Evolutionary conservation across 2,113 vertebrate genomes (phyloP).

Genomic region (Pomatostomus ruficeps): DNA sequence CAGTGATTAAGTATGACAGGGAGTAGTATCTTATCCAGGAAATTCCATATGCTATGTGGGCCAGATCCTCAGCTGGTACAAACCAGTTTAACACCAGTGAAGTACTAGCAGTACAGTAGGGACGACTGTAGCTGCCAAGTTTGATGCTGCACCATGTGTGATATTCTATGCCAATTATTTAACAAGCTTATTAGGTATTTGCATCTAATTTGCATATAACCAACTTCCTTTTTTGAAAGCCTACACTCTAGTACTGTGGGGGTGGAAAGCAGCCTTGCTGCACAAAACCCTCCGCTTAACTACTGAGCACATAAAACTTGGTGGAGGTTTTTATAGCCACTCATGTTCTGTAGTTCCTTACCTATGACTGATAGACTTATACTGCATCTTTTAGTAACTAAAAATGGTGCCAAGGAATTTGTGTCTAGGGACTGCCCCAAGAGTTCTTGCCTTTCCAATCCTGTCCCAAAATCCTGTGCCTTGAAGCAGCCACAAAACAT

Average conservation of each 20-base stretch:
- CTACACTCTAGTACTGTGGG: not conserved
- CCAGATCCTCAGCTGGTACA: conserved; percentile 29
- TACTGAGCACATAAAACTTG: not conserved
- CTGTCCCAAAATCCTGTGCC: not conserved
- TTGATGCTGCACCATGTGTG: conserved; percentile 22
- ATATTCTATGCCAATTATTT: conserved; percentile 38
- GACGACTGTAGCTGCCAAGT: not conserved
- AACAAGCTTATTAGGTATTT: conserved; percentile 46
- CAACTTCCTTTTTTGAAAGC: conserved; percentile 20
- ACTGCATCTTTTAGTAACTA: not conserved
- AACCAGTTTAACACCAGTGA: conserved; percentile 25
- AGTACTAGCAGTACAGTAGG: conserved; percentile 16
- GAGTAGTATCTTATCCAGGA: conserved; percentile 31
- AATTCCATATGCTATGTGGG: conserved; percentile 33
- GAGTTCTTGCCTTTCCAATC: not conserved
- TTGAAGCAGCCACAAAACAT: not conserved
- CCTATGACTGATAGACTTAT: not conserved
- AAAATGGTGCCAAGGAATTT: not conserved
- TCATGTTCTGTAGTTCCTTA: not conserved
- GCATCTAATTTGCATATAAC: conserved; percentile 37
- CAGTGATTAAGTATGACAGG: not conserved
- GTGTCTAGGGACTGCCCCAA: not conserved
- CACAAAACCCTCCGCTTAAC: not conserved
- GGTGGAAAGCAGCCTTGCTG: not conserved
- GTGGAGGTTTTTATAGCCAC: not conserved